Conservation (phyloP, 2,113 vertebrate species). For the Phalacrocorax carbo region DNA sequence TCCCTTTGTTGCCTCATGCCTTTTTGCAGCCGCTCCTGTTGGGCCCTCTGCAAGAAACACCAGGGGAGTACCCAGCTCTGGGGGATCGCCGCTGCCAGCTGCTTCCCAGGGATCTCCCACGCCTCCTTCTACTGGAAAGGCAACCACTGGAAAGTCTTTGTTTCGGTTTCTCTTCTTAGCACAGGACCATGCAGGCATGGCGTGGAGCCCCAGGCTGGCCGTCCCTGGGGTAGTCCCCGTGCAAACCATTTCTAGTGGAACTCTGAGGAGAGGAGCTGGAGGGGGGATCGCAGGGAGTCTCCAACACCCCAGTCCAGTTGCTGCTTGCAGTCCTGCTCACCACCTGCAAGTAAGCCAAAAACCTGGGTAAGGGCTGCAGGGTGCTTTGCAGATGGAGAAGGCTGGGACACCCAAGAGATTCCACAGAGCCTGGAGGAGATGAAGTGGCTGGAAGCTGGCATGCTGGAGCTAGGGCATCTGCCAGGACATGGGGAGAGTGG, state of each 20-base stretch:
- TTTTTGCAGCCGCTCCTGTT: background rate
- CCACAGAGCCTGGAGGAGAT: rapidly evolving
- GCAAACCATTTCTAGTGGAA: background rate
- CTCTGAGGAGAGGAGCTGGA: background rate
- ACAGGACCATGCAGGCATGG: rapidly evolving
- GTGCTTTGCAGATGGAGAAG: background rate
- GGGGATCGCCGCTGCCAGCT: background rate
- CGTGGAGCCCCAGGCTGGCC: background rate
- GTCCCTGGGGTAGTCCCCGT: rapidly evolving
- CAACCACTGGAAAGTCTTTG: background rate
- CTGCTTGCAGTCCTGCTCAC: background rate
- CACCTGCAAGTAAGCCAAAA: background rate
- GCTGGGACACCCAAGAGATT: background rate
- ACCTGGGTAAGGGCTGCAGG: background rate
- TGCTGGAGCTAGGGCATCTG: rapidly evolving
- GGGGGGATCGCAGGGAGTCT: background rate
- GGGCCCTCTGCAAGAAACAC: background rate
- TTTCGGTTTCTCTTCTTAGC: background rate
- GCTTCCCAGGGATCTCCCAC: background rate
- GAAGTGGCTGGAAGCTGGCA: background rate
- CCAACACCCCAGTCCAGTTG: background rate
- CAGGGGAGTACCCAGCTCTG: background rate
- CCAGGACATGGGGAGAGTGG: rapidly evolving
- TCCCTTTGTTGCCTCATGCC: background rate
- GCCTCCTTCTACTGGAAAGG: background rate